A percentile compares a stretch with the other conserved stretches of the same genome.
Conservation (phyloP, 2,797 vertebrate species). For the Mycteria americana region DNA sequence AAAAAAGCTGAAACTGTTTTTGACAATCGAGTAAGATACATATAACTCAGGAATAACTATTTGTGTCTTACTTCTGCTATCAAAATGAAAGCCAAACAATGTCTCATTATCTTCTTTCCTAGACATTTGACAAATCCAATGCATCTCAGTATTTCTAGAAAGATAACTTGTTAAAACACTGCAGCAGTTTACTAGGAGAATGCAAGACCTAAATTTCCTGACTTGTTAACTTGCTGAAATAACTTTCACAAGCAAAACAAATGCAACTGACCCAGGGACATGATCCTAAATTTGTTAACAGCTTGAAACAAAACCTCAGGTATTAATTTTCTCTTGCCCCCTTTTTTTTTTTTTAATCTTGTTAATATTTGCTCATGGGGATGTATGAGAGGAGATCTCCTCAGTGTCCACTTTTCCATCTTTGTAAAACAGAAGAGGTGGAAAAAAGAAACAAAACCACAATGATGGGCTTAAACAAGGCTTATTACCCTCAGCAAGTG, state of each 20-base stretch:
- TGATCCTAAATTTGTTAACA: background rate
- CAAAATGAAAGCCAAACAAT: background rate
- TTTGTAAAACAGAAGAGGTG: background rate
- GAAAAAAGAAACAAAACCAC: background rate
- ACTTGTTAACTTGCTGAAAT: background rate
- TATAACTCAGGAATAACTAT: background rate
- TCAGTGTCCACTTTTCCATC: background rate
- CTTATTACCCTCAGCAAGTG: background rate
- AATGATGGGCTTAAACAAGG: background rate
- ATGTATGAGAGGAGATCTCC: background rate
- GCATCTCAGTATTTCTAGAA: background rate
- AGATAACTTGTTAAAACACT: background rate
- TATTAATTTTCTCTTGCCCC: background rate
- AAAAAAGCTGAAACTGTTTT: background rate
- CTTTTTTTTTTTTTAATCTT: background rate
- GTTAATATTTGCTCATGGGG: background rate
- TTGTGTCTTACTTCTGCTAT: background rate
- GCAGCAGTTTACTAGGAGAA: background rate
- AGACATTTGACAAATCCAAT: background rate
- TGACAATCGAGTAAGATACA: background rate
- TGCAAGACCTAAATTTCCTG: background rate
- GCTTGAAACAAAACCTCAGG: background rate
- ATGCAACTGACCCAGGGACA: background rate
- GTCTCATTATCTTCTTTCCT: background rate
- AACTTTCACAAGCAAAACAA: background rate